Evolutionary conservation across 2,113 vertebrate species (phyloP).

Genomic region (Rhabdomys dilectus): DNA sequence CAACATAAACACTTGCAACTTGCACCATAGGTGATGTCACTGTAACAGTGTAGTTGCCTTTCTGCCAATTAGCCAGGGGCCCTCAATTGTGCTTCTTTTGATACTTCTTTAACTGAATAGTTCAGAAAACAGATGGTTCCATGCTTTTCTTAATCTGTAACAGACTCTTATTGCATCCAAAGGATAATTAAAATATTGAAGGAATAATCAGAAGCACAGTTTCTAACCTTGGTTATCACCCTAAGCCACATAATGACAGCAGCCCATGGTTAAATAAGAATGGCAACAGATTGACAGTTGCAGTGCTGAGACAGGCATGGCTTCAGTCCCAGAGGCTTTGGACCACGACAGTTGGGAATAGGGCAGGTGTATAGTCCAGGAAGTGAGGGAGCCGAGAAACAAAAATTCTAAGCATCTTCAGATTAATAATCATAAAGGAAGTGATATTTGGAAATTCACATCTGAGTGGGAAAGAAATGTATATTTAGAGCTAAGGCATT

Average conservation of each 20-base stretch:
- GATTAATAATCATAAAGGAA: constrained; percentile 3
- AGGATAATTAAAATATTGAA: constrained; percentile 51
- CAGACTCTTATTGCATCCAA: constrained; percentile 5
- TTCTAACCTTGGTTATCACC: constrained; percentile 34
- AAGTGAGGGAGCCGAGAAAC: not conserved
- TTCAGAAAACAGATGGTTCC: constrained; percentile 3
- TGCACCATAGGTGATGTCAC: not conserved
- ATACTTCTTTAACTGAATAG: not conserved
- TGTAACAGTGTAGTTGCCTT: constrained; percentile 1
- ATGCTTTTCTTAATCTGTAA: constrained; percentile 31
- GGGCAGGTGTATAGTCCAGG: constrained; percentile 10
- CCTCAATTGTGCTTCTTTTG: not conserved
- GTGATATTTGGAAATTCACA: constrained; percentile 15
- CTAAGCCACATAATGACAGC: not conserved
- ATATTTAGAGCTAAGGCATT: not conserved
- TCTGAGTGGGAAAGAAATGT: not conserved
- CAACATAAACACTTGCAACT: not conserved
- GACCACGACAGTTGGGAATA: not conserved
- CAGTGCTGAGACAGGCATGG: not conserved
- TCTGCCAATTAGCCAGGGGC: not conserved
- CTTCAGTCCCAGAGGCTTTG: not conserved
- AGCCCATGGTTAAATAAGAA: constrained; percentile 18
- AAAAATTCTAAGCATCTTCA: constrained; percentile 10
- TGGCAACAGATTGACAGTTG: not conserved
- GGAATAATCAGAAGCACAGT: not conserved